Evolutionary conservation across 2,888 invertebrate species (phyloP).

Genomic region (Zele albiditarsus): DNA sequence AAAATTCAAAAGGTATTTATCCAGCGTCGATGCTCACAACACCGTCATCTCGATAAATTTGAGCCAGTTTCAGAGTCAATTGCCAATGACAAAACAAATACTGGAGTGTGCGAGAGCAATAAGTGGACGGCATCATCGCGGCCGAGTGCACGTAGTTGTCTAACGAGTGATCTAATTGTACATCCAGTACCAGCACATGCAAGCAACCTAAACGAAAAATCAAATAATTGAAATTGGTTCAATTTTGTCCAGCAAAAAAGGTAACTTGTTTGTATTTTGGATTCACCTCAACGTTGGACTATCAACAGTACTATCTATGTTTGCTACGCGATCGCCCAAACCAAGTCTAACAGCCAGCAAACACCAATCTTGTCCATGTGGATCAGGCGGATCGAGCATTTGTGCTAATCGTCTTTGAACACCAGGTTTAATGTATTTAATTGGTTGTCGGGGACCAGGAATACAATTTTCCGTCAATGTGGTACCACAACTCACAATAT

Average conservation of each 20-base stretch:
- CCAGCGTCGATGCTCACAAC: conserved; percentile 63
- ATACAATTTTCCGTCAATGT: conserved; percentile 65
- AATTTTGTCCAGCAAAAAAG: neutral
- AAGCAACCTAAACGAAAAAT: conserved; percentile 58
- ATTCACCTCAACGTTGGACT: conserved; percentile 68
- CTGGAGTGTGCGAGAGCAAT: conserved; percentile 66
- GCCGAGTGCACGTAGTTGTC: conserved; percentile 67
- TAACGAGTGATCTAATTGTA: conserved; percentile 65
- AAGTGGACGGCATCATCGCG: conserved; percentile 69
- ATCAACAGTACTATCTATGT: conserved; percentile 67
- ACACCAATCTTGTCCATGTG: conserved; percentile 85
- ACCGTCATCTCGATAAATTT: conserved; percentile 71
- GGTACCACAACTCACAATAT: conserved; percentile 67
- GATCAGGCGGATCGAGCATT: conserved; percentile 82
- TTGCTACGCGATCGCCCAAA: conserved; percentile 75
- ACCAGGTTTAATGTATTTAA: conserved; percentile 77
- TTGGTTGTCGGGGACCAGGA: conserved; percentile 68
- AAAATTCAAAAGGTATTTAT: conserved; percentile 61
- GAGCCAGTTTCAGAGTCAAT: conserved; percentile 70
- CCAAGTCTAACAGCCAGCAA: conserved; percentile 82
- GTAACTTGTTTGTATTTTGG: neutral
- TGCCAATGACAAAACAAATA: conserved; percentile 63
- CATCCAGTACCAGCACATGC: conserved; percentile 66
- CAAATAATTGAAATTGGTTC: neutral
- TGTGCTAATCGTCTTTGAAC: conserved; percentile 79